These are phyloP conservation scores for Mastomys natalensis DNA, from an alignment of 2,113 vertebrate species.

Conservation along the genomic window DNA sequence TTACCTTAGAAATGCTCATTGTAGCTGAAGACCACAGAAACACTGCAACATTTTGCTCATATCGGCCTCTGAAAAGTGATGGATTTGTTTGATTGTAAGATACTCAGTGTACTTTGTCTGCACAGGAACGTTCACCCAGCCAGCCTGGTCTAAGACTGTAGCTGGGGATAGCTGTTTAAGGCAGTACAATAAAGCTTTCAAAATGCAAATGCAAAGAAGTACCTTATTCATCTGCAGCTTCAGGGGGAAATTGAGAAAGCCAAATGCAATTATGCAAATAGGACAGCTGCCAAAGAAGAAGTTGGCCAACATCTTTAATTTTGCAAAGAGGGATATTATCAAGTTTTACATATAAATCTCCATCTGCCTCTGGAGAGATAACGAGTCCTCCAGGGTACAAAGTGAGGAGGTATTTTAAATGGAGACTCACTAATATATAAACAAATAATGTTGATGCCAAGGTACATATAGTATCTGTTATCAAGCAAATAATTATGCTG, in stretches of 20 bases:
- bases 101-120: conserved; percentile 35
- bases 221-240: conserved; percentile 68
- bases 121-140: conserved; percentile 6
- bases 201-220: conserved; percentile 72
- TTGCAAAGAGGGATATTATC: conserved; percentile 64
- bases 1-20: conserved; percentile 46
- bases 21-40: conserved; percentile 20
- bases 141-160: conserved; percentile 27
- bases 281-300: conserved; percentile 66
- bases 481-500: conserved; percentile 10
- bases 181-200: conserved; percentile 61
- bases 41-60: conserved; percentile 56
- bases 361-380: conserved; percentile 68
- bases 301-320: conserved; percentile 74
- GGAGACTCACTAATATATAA: conserved; percentile 58
- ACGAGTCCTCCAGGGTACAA: conserved; percentile 48
- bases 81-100: conserved; percentile 51
- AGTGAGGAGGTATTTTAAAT: conserved; percentile 57
- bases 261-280: conserved; percentile 75
- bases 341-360: conserved; percentile 65
- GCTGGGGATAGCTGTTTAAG: conserved; percentile 47
- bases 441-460: conserved; percentile 63
- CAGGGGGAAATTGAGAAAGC: conserved; percentile 68
- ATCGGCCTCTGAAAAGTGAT: background rate
- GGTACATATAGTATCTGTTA: conserved; percentile 30